phyloP scores from a whole-genome alignment of 2,888 invertebrate genomes.

The Sussaba pulchella region DNA sequence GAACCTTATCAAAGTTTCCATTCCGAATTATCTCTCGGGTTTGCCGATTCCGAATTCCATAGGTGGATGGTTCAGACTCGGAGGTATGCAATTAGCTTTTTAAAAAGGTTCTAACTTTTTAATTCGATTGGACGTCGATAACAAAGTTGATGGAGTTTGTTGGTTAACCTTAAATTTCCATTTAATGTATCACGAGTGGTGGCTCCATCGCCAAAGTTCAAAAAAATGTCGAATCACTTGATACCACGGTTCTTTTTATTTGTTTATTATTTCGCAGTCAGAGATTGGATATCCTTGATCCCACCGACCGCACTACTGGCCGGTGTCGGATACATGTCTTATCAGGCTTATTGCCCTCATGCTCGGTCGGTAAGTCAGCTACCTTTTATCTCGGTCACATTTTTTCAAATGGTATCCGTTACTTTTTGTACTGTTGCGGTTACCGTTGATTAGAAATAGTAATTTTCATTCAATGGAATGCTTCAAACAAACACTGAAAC shows the following conservation, averaged over 20 bases:
- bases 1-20: conserved; percentile 90
- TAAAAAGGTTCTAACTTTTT: conserved; percentile 36
- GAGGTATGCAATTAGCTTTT: conserved; percentile 87
- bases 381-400: not conserved
- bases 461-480: no score
- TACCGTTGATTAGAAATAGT: no score
- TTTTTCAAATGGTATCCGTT: no score
- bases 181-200: not conserved
- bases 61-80: conserved; percentile 94
- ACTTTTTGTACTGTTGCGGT: no score
- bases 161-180: not conserved
- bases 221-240: not conserved
- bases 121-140: not conserved
- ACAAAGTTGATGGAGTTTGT: not conserved
- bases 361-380: conserved; percentile 84
- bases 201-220: not conserved
- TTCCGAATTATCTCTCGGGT: conserved; percentile 93
- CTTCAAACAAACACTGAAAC: no score
- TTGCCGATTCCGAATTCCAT: conserved; percentile 94
- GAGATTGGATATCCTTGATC: conserved; percentile 92
- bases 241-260: conserved; percentile 13
- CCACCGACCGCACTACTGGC: conserved; percentile 93
- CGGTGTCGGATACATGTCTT: conserved; percentile 92
- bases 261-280: conserved; percentile 87
- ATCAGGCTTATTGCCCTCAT: conserved; percentile 90